Evolutionary conservation across 2,113 vertebrate genomes (phyloP).

Genomic region (Thinocorus orbignyianus): DNA sequence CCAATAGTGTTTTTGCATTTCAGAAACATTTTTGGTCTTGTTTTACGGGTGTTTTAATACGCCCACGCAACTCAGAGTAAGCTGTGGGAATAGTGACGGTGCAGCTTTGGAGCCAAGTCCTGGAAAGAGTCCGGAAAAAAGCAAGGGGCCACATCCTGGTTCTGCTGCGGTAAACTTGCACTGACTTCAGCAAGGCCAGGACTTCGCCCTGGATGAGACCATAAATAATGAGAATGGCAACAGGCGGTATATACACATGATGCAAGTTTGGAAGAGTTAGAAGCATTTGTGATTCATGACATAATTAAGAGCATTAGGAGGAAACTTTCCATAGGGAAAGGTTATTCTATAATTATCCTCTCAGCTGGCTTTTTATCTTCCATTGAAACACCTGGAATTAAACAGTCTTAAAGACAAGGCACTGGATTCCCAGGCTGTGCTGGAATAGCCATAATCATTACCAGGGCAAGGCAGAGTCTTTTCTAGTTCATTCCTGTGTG

Average conservation of each 20-base stretch:
- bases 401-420: background rate
- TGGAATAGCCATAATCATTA: background rate
- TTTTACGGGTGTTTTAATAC: background rate
- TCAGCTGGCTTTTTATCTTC: background rate
- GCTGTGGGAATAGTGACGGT: background rate
- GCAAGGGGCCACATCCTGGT: background rate
- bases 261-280: background rate
- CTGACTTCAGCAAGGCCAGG: background rate
- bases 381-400: constrained; percentile 1
- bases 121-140: background rate
- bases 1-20: background rate
- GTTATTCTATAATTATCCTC: constrained; percentile 3
- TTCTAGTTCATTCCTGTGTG: background rate
- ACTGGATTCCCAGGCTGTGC: background rate
- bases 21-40: background rate
- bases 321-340: constrained; percentile 3
- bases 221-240: background rate
- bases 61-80: background rate
- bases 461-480: background rate
- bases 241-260: background rate
- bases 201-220: background rate
- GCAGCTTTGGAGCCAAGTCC: background rate
- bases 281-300: background rate
- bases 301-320: background rate
- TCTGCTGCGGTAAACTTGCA: background rate